These are phyloP conservation scores for Oopsacas minuta DNA, from an alignment of 37 sponge, comb jelly and placozoan species.

Conservation along the genomic window DNA sequence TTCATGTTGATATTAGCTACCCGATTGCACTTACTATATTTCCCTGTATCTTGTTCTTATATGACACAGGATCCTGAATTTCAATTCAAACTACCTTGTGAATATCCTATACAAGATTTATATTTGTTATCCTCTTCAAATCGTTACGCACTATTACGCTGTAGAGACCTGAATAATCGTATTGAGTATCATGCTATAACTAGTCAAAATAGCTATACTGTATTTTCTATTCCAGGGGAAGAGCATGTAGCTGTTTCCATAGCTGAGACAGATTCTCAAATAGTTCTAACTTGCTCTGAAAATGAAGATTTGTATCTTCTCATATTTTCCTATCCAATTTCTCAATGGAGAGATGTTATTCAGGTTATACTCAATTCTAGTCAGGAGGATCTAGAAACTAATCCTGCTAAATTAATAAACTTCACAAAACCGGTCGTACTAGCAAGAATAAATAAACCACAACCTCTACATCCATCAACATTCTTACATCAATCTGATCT, in stretches of 20 bases:
- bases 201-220: background rate
- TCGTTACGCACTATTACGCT: background rate
- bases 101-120: background rate
- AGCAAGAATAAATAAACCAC: background rate
- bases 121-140: background rate
- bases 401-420: background rate
- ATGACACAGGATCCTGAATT: background rate
- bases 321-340: background rate
- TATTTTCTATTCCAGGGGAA: background rate
- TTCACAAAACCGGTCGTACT: background rate
- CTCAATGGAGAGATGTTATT: background rate
- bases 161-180: background rate
- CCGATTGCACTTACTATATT: background rate
- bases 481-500: background rate
- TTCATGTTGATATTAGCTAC: background rate
- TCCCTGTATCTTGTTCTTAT: constrained; percentile 10
- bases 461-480: background rate
- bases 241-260: background rate
- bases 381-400: background rate
- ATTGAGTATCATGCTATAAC: background rate
- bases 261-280: background rate
- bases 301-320: background rate
- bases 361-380: background rate
- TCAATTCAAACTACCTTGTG: background rate
- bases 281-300: background rate